Evolutionary conservation across 2,797 vertebrate genomes (phyloP), one percentile per base, ranked within the genome.

Genomic region (Esox masquinongy): DNA sequence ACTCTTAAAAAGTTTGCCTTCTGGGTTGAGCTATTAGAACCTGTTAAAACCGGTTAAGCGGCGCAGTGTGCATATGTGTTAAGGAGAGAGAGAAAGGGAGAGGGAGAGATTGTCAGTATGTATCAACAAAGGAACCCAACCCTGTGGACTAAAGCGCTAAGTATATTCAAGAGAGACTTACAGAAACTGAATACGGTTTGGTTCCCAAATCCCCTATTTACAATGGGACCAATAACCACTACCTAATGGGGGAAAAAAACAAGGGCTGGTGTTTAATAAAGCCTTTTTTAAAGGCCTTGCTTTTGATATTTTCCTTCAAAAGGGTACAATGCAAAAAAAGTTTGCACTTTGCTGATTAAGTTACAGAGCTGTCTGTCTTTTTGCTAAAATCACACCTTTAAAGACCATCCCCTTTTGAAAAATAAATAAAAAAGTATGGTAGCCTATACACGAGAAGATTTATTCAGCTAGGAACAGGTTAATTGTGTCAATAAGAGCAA

Each of bases 181-280:
- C 78, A 87, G 84, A 84, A 83, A 78, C 87, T 82, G 79, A 87
- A 81, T 87, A 88, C 81, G 84, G 87, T 86, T 87, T 83, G 80
- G 87, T 76, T 87, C 87, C 88, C 80, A 74, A 73, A 86, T 26
- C 26, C 26, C 15, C 24, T 29, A 31, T 29, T 26, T 56, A 68
- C 19, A 34, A 36, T 68, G 16, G 16, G 6, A 34, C 31, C 17
- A 68, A 43, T 11, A 36, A 19, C n/a, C 67, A 36, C 34, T n/a
- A 59, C n/a, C n/a, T 61, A 61, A 24, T 59, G 53, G 17, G 11
- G 36, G 7, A 6, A 1, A 39, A n/a, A 12, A 59, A 8, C 8
- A 12, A 59, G 8, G 2, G 1, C 53, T 59, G 3, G 56, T 61
- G 9, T 24, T n/a, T n/a, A 12, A 61, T 61, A 59, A 59, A 24